Base-by-base conservation (phyloP, 2,888 invertebrate genomes). In the Campoplex nolae region DNA sequence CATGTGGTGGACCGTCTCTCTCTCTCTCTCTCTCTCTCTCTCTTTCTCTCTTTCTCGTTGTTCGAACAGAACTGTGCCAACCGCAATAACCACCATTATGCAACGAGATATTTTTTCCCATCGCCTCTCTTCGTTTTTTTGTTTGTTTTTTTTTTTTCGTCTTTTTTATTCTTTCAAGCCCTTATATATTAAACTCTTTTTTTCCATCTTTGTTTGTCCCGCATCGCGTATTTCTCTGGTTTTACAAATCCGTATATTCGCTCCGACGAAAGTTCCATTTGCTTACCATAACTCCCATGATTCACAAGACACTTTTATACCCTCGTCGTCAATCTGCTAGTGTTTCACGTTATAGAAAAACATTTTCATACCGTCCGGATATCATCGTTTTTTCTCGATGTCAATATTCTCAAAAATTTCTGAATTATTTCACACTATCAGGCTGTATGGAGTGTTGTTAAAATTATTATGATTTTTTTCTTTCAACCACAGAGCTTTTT, bases 61-160 rank as follows among this genome's bases (percentile, higher is more conserved):
- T 68, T 89, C 76, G 82, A 77, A 85, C 87, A 90, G 89, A 92
- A 92, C 90, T 92, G 90, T 92, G 92, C 90, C 91, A 91, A 90
- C 91, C 83, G 83, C 86, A 84, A 73, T 91, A 90, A 90, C 90
- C 91, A 90, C 90, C 89, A 88, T 92, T 92, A 90, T 89, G 91
- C 88, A 92, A 92, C 81, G 80, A 85, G 84, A 88, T 38, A 4
- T 88, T 85, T 78, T 85, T 87, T 90, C 89, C 32, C 62, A 62
- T 4, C 32, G 32, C 16, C 4, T 6, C 32, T 28, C 13, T 13
- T 58, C 28, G 23, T 86, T 77, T 75, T 62, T 3, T 38, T 38
- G 3, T 38, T 1, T 6, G 9, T 9, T 32, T 32, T 16, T 38
- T 38, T 0, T 74, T 42, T 68, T 65, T 38, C 38, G 38, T 6